These are phyloP conservation scores for Abramis brama DNA, from an alignment of 2,113 vertebrate genomes.

Conservation along the genomic window DNA sequence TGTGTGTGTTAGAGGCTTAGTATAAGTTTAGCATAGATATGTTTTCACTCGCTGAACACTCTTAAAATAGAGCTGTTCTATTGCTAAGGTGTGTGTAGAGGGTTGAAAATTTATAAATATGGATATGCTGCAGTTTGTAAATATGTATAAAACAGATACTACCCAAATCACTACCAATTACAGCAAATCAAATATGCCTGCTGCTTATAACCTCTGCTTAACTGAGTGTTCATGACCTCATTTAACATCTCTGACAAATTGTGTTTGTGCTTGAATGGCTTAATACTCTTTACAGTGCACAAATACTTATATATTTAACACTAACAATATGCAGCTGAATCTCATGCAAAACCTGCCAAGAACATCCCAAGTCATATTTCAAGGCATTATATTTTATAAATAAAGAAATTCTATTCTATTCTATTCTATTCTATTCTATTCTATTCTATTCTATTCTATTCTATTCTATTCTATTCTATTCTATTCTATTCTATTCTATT, in stretches of 20 bases:
- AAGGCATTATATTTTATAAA: not conserved
- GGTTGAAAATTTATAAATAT: not conserved
- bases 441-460: too few species aligned
- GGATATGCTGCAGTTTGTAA: not conserved
- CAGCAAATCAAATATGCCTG: not conserved
- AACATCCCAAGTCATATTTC: not conserved
- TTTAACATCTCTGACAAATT: not conserved
- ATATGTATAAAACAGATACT: not conserved
- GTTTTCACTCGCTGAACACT: too few species aligned
- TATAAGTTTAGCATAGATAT: too few species aligned
- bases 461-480: too few species aligned
- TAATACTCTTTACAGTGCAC: not conserved
- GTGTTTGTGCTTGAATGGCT: not conserved
- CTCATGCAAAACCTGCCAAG: not conserved
- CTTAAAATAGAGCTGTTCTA: too few species aligned
- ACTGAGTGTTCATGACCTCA: slow-evolving; percentile 10
- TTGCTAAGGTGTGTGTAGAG: too few species aligned
- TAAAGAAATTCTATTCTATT: too few species aligned
- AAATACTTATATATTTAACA: not conserved
- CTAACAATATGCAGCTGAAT: not conserved
- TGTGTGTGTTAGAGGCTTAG: too few species aligned
- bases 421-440: too few species aligned
- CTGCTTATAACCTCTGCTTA: slow-evolving; percentile 18
- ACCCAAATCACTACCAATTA: not conserved
- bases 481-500: too few species aligned